Conservation (phyloP, 2,797 vertebrate genomes). For the Sebastes vulpes region DNA sequence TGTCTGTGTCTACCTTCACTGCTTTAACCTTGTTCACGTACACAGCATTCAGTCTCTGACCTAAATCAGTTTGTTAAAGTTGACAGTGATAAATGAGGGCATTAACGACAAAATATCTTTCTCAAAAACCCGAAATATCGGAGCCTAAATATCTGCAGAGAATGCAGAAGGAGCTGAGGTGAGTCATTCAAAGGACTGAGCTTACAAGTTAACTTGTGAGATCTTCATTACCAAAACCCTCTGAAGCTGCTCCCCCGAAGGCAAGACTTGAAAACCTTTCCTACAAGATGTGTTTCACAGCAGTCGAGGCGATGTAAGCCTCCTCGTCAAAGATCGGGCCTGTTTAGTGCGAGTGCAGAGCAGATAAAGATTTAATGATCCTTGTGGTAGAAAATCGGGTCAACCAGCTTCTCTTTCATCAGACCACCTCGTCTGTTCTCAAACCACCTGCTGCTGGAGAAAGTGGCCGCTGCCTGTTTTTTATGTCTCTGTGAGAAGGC, state of each 20-base stretch:
- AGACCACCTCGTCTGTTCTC: slow-evolving; percentile 42
- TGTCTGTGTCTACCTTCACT: slow-evolving; percentile 1
- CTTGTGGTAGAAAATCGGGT: slow-evolving; percentile 53
- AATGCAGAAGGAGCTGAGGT: not conserved
- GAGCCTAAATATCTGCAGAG: not conserved
- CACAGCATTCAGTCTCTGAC: not conserved
- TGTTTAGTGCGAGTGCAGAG: slow-evolving; percentile 46
- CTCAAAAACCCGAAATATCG: slow-evolving; percentile 7
- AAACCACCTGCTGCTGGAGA: slow-evolving; percentile 44
- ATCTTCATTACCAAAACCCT: slow-evolving; percentile 54
- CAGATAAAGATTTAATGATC: slow-evolving; percentile 58
- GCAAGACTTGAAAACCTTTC: slow-evolving; percentile 48
- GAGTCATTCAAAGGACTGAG: slow-evolving; percentile 19
- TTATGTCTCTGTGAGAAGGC: not conserved
- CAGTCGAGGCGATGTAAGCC: slow-evolving; percentile 54
- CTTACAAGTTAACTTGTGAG: slow-evolving; percentile 22
- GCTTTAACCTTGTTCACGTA: slow-evolving; percentile 9
- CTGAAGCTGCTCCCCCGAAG: slow-evolving; percentile 45
- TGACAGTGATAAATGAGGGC: slow-evolving; percentile 29
- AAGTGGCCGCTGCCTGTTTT: slow-evolving; percentile 8
- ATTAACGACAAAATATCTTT: slow-evolving; percentile 10
- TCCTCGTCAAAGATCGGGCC: slow-evolving; percentile 35
- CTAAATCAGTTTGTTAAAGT: slow-evolving; percentile 37
- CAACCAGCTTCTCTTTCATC: slow-evolving; percentile 65
- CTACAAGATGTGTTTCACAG: slow-evolving; percentile 49